Evolutionary conservation across 1,140 invertebrate species (phyloP).

Genomic region (Anoplolepis gracilipes): DNA sequence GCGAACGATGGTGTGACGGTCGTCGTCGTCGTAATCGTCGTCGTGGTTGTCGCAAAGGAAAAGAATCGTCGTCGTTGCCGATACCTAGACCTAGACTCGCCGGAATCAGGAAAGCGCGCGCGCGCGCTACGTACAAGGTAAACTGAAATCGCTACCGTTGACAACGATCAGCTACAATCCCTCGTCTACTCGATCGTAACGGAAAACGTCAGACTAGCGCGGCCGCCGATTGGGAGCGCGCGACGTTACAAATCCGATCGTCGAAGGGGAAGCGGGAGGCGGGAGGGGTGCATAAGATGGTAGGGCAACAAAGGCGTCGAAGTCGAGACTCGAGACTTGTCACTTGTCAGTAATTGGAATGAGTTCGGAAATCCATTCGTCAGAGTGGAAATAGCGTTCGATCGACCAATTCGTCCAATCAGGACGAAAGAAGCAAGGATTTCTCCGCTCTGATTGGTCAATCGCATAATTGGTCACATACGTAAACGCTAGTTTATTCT

Average conservation of each 20-base stretch:
- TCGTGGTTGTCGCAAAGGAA: conserved; percentile 9
- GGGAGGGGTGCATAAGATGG: not conserved
- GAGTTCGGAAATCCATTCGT: too few species aligned
- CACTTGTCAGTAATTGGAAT: too few species aligned
- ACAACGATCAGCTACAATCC: not conserved
- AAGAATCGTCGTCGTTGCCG: not conserved
- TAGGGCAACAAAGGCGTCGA: not conserved
- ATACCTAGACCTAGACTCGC: not conserved
- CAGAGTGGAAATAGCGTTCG: too few species aligned
- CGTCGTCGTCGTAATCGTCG: not conserved
- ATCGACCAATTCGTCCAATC: too few species aligned
- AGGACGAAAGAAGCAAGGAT: too few species aligned
- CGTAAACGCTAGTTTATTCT: too few species aligned
- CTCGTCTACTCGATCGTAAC: not conserved
- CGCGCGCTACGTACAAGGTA: not conserved
- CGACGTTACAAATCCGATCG: not conserved
- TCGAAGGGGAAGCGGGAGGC: too few species aligned
- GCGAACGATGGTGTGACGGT: conserved; percentile 42
- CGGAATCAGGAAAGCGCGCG: not conserved
- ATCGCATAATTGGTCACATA: too few species aligned
- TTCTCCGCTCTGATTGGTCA: too few species aligned
- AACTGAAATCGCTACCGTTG: not conserved
- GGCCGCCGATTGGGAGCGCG: not conserved
- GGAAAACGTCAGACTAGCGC: conserved; percentile 41
- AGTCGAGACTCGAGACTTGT: too few species aligned